phyloP scores from a whole-genome alignment of 2,888 invertebrate species.

The Tiphia femorata region DNA sequence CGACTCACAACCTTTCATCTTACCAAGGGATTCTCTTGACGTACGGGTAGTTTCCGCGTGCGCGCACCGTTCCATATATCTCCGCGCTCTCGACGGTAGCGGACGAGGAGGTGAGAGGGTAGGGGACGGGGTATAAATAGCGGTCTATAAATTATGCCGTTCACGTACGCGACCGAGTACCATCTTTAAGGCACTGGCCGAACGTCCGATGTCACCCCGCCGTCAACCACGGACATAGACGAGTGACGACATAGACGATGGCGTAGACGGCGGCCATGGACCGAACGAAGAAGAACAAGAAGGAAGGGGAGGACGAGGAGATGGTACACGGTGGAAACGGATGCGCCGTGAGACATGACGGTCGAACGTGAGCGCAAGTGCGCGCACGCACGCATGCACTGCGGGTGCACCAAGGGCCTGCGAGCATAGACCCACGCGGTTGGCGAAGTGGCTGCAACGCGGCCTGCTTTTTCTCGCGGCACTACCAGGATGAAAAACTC shows the following conservation, averaged over 20 bases:
- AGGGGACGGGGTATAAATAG: conserved; percentile 51
- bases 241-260: conserved; percentile 20
- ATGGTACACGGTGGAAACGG: conserved; percentile 50
- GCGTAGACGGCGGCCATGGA: conserved; percentile 22
- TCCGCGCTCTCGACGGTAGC: no score
- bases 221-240: conserved; percentile 37
- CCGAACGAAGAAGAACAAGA: conserved; percentile 19
- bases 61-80: no score
- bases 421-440: no score
- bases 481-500: conserved; percentile 31
- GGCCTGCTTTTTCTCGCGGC: conserved; percentile 30
- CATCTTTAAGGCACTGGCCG: conserved; percentile 48
- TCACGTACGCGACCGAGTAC: conserved; percentile 52
- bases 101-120: conserved; percentile 3
- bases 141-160: conserved; percentile 57
- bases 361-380: no score
- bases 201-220: conserved; percentile 49
- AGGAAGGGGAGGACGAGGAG: conserved; percentile 19
- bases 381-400: no score
- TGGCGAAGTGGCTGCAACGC: not conserved
- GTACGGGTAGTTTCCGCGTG: no score
- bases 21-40: no score
- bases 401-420: no score
- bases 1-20: no score
- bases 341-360: conserved; percentile 14